Evolutionary conservation across 2,113 vertebrate species (phyloP).

Genomic region (Pandion haliaetus): DNA sequence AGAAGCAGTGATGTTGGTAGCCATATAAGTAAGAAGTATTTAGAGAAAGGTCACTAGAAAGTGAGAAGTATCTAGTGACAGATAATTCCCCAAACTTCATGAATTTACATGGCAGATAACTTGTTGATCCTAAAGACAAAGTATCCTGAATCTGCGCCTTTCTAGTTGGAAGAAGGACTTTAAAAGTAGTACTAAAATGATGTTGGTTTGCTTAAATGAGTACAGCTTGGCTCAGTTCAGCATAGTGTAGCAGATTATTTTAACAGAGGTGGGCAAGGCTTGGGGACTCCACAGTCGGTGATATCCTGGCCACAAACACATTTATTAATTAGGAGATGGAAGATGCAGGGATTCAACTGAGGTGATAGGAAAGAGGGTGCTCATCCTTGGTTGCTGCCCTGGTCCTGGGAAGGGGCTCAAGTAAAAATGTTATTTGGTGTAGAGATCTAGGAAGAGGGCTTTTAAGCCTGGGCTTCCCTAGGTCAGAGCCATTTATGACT

Average conservation of each 20-base stretch:
- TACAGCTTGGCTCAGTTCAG: not conserved
- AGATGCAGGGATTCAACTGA: not conserved
- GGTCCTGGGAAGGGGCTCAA: not conserved
- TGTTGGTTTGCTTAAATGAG: not conserved
- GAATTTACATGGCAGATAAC: not conserved
- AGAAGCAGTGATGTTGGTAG: not conserved
- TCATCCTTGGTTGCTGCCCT: not conserved
- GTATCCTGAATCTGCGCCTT: too few relatives aligned
- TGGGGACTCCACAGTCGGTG: not conserved
- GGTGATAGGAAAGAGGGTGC: not conserved
- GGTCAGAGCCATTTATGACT: not conserved
- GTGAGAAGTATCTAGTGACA: not conserved
- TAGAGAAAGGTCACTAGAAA: not conserved
- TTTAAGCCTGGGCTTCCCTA: not conserved
- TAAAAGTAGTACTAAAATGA: not conserved
- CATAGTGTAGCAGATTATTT: not conserved
- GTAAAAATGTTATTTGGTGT: accelerated
- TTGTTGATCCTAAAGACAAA: not conserved
- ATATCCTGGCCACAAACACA: not conserved
- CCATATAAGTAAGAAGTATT: accelerated
- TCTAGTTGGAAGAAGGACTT: not conserved
- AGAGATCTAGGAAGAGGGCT: not conserved
- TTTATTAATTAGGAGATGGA: not conserved
- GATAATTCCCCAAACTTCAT: not conserved
- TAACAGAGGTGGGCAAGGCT: not conserved